Evolutionary conservation across 2,797 vertebrate species (phyloP).

Genomic region (Arnoldichthys spilopterus): DNA sequence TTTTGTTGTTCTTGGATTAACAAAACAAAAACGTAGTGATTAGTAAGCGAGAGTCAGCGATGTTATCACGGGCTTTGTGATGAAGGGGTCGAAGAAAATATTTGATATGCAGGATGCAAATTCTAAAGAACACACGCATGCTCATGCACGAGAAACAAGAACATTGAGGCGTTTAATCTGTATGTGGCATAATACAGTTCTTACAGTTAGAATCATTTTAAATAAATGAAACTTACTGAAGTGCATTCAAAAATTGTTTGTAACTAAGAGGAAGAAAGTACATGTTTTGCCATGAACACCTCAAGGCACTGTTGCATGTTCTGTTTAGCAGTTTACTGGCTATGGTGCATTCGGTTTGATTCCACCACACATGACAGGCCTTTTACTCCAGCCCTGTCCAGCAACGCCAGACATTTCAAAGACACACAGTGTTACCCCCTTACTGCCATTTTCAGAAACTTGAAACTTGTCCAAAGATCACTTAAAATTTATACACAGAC

Average conservation of each 20-base stretch:
- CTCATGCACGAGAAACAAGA: neutral
- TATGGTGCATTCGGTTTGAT: neutral
- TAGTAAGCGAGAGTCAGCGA: constrained; percentile 29
- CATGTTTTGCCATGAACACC: neutral
- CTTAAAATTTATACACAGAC: neutral
- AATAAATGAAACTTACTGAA: too few species aligned
- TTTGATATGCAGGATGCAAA: constrained; percentile 2
- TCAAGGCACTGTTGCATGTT: neutral
- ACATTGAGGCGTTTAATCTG: too few species aligned
- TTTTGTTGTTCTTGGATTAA: constrained; percentile 48
- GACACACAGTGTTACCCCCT: too few species aligned
- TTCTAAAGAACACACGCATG: constrained; percentile 28
- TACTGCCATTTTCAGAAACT: too few species aligned
- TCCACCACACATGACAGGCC: neutral
- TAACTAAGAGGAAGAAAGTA: too few species aligned
- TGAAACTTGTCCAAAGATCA: too few species aligned
- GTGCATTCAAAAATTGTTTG: too few species aligned
- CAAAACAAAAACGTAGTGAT: constrained; percentile 27
- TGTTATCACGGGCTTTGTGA: constrained; percentile 26
- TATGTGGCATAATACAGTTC: too few species aligned
- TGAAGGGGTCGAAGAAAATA: constrained; percentile 8
- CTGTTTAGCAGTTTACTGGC: neutral
- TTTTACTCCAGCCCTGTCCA: neutral
- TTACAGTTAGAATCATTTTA: too few species aligned
- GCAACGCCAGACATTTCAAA: neutral